Evolutionary conservation across 1,140 invertebrate species (phyloP).

Genomic region (Armadillidium nasatum): DNA sequence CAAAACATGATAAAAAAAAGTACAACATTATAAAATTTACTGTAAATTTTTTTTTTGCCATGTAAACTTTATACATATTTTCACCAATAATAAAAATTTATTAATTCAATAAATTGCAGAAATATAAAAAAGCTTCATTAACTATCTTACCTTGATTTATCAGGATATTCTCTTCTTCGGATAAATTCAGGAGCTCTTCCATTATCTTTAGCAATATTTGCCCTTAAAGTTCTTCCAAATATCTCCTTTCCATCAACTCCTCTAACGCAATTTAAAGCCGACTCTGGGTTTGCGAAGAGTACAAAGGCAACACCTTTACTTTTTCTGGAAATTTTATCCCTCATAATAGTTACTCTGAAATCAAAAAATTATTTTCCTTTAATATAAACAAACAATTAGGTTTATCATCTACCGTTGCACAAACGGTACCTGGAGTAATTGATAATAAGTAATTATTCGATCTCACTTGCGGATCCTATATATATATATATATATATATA

Average conservation of each 20-base stretch:
- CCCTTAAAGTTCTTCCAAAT: conserved; percentile 68
- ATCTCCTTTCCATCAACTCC: conserved; percentile 63
- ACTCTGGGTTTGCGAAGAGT: conserved; percentile 63
- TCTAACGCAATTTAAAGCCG: conserved; percentile 60
- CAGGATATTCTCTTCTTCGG: conserved; percentile 62
- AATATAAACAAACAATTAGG: background rate
- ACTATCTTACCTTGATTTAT: conserved; percentile 57
- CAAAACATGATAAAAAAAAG: no score
- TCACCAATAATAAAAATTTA: no score
- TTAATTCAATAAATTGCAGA: no score
- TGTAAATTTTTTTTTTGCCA: no score
- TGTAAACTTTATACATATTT: no score
- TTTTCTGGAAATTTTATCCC: conserved; percentile 60
- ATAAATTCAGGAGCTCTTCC: conserved; percentile 71
- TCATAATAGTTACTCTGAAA: conserved; percentile 64
- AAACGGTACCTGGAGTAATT: no score
- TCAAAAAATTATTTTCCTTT: background rate
- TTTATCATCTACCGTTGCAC: no score
- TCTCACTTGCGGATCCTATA: no score
- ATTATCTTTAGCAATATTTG: conserved; percentile 72
- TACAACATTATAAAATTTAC: no score
- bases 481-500: no score
- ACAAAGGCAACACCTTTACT: conserved; percentile 75
- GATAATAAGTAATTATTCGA: no score
- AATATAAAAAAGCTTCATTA: no score